Percentiles rank a stretch among this genome's conserved stretches.
Evolutionary conservation across 35 echinoderm and acorn worm species (phyloP).

Genomic region (Acanthaster planci): DNA sequence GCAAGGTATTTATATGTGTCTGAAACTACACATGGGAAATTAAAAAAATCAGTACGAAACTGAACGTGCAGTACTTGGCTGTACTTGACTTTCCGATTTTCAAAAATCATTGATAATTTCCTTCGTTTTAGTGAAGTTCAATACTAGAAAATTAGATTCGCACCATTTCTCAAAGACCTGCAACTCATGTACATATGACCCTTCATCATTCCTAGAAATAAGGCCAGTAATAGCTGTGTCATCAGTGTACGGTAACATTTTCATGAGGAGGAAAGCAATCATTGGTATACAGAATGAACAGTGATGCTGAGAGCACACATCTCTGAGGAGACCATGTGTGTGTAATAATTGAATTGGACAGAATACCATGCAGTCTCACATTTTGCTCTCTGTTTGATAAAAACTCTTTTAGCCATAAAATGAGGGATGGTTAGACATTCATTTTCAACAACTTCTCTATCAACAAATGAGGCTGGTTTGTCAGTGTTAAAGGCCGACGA

Average conservation of each 20-base stretch:
- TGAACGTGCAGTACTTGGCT: too few relatives aligned
- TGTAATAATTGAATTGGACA: constrained; percentile 13
- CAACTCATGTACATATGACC: not conserved
- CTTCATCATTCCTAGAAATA: not conserved
- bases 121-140: too few relatives aligned
- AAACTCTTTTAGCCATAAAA: not conserved
- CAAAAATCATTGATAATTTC: too few relatives aligned
- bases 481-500: constrained; percentile 27
- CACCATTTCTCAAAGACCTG: too few relatives aligned
- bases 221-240: not conserved
- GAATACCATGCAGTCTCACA: not conserved
- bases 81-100: too few relatives aligned
- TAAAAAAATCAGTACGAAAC: too few relatives aligned
- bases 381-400: not conserved
- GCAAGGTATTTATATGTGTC: too few relatives aligned
- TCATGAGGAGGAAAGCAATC: not conserved
- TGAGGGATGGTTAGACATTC: not conserved
- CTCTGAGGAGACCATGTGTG: constrained; percentile 9
- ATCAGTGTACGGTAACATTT: not conserved
- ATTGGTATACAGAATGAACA: constrained; percentile 22
- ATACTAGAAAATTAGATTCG: too few relatives aligned
- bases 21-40: too few relatives aligned
- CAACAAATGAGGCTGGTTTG: constrained; percentile 8
- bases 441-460: not conserved
- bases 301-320: constrained; percentile 2